Base-by-base conservation (phyloP, 2,113 vertebrate genomes). In the Ictalurus punctatus region DNA sequence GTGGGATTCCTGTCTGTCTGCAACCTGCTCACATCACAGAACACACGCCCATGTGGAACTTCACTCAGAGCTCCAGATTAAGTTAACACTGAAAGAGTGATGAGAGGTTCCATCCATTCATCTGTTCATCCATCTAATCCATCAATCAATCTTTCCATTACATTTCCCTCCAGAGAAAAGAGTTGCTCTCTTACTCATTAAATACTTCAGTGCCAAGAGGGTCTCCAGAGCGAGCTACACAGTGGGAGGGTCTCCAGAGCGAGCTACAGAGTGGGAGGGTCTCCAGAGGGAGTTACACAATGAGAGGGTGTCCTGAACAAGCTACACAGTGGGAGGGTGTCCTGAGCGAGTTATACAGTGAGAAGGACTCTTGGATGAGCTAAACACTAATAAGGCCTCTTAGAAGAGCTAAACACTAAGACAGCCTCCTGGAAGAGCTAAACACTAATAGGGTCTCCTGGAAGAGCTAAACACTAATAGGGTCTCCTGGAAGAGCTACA, bases 1-100 rank as follows among this genome's bases (percentile, higher is more conserved):
- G 65, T 56, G 67, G 63, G 76, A 80, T 71, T 85, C 63, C 34
- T 23, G 40, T 82, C 44, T 27, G 79, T 34, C 78, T 87, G 48
- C 78, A 82, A 6, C n/a, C 58, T 63, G 81, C 79, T 58, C 34
- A 83, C 79, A 61, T 67, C 87, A 84, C 65, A 88, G 44, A 82
- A 48, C 67, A 6, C 81, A 63, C 54, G 63, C 56, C 79, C 16
- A 17, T 74, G 52, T 59, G 71, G 34, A 85, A 8, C 8, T 23
- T 37, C 25, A 58, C 16, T 13, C 13, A 44, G 34, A 52, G 76
- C 58, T 76, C 19, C 59, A 87, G 78, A 87, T 87, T 67, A 23
- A 82, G 30, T 88, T 88, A 73, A 54, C 48, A 37, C 12, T 6
- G 25, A 25, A 27, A 40, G n/a, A 23, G 40, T 69, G 48, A 69